phyloP scores from a whole-genome alignment of 2,797 vertebrate species.

The Gephyroberyx darwinii region DNA sequence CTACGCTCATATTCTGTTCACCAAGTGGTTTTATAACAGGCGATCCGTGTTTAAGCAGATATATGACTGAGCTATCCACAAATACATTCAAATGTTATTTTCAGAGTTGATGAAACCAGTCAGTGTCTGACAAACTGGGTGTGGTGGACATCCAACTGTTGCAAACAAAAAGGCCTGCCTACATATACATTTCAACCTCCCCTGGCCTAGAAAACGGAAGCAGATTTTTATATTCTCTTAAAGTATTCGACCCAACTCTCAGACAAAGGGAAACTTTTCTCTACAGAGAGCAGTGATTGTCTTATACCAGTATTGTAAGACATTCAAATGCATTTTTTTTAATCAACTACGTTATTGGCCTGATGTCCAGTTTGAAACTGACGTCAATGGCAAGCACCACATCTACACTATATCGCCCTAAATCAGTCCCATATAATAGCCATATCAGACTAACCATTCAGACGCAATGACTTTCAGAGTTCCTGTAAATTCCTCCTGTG shows the following conservation, averaged over 20 bases:
- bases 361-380: constrained; percentile 17
- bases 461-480: constrained; percentile 24
- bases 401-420: background rate
- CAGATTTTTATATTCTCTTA: background rate
- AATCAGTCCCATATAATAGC: constrained; percentile 21
- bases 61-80: background rate
- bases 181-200: constrained; percentile 33
- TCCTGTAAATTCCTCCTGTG: constrained; percentile 29
- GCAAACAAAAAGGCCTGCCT: constrained; percentile 50
- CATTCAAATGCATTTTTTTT: background rate
- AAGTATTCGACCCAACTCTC: constrained; percentile 1
- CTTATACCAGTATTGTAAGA: background rate
- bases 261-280: constrained; percentile 4
- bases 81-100: background rate
- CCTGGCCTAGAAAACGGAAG: constrained; percentile 11
- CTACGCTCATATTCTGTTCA: background rate
- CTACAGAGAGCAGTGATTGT: background rate
- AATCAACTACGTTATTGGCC: constrained; percentile 13
- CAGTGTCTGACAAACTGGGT: constrained; percentile 73
- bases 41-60: background rate
- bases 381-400: background rate
- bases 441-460: constrained; percentile 6
- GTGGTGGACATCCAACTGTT: constrained; percentile 71
- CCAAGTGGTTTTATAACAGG: background rate
- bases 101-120: constrained; percentile 34